Percentiles rank a stretch among this genome's conserved stretches.
Evolutionary conservation across 2,797 vertebrate genomes (phyloP).

Genomic region (Hybognathus amarus): DNA sequence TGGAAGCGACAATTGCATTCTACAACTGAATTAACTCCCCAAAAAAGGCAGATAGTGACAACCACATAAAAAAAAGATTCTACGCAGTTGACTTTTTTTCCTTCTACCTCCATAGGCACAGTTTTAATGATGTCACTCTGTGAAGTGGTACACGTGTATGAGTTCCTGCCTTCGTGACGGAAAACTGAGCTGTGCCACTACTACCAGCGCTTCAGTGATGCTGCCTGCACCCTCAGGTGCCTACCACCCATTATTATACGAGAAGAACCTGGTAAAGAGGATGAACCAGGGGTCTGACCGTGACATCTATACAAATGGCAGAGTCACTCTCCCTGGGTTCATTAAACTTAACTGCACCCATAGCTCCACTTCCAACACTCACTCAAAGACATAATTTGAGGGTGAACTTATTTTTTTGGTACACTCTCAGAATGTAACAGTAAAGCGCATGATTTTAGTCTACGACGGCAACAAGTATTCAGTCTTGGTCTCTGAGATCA

Average conservation of each 20-base stretch:
- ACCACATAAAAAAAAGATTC: neutral
- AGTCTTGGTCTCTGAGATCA: conserved; percentile 2
- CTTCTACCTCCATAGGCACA: conserved; percentile 68
- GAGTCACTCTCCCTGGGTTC: conserved; percentile 79
- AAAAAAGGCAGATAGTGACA: neutral
- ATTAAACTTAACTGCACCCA: conserved; percentile 72
- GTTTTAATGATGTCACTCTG: conserved; percentile 85
- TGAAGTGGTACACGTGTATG: conserved; percentile 81
- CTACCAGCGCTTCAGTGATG: conserved; percentile 80
- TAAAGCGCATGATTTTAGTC: conserved; percentile 51
- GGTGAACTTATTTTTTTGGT: neutral
- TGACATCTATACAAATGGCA: conserved; percentile 75
- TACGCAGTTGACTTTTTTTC: neutral
- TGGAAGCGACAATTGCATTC: neutral
- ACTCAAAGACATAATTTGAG: conserved; percentile 36
- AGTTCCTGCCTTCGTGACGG: conserved; percentile 81
- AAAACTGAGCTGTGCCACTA: conserved; percentile 83
- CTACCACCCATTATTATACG: conserved; percentile 83
- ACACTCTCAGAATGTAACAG: conserved; percentile 28
- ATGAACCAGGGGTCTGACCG: conserved; percentile 78
- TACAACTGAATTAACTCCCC: neutral
- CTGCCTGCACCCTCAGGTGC: conserved; percentile 83
- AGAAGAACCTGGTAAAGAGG: conserved; percentile 84
- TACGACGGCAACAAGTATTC: conserved; percentile 5
- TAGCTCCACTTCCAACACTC: conserved; percentile 20